These are phyloP conservation scores for Myripristis murdjan DNA, from an alignment of 2,797 vertebrate genomes.

Conservation along the genomic window DNA sequence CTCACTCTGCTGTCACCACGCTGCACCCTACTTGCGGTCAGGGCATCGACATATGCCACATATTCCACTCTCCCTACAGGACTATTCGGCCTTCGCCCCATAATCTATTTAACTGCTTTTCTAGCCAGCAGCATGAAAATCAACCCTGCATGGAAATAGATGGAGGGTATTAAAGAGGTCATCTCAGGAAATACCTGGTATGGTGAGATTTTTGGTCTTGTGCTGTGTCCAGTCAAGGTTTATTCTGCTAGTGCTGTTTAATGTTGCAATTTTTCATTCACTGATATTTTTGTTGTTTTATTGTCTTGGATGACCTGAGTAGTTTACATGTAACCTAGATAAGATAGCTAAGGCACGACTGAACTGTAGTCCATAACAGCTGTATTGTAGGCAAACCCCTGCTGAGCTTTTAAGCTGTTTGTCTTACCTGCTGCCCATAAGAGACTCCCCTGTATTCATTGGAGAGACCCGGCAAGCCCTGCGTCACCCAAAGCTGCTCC, in stretches of 20 bases:
- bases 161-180: conserved; percentile 30
- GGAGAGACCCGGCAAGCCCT: conserved; percentile 12
- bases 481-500: conserved; percentile 49
- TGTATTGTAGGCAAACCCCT: conserved; percentile 4
- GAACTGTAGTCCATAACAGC: conserved; percentile 4
- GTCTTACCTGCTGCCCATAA: conserved; percentile 9
- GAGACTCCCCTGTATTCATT: conserved; percentile 26
- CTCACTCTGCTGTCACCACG: conserved; percentile 28
- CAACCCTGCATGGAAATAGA: conserved; percentile 46
- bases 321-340: conserved; percentile 13
- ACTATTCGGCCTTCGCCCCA: conserved; percentile 17
- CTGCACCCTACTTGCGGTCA: conserved; percentile 23
- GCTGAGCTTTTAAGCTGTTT: conserved; percentile 23
- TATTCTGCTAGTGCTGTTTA: conserved; percentile 16
- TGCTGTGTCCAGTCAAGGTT: conserved; percentile 5
- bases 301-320: not conserved
- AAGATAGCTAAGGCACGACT: not conserved
- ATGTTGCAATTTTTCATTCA: no score
- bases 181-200: conserved; percentile 18
- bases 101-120: conserved; percentile 63
- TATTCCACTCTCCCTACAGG: conserved; percentile 34
- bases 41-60: conserved; percentile 39
- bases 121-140: conserved; percentile 25
- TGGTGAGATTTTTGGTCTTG: conserved; percentile 2
- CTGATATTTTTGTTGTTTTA: conserved; percentile 5